Evolutionary conservation across 2,113 vertebrate species (phyloP).

Genomic region (Rhinolophus ferrumequinum): DNA sequence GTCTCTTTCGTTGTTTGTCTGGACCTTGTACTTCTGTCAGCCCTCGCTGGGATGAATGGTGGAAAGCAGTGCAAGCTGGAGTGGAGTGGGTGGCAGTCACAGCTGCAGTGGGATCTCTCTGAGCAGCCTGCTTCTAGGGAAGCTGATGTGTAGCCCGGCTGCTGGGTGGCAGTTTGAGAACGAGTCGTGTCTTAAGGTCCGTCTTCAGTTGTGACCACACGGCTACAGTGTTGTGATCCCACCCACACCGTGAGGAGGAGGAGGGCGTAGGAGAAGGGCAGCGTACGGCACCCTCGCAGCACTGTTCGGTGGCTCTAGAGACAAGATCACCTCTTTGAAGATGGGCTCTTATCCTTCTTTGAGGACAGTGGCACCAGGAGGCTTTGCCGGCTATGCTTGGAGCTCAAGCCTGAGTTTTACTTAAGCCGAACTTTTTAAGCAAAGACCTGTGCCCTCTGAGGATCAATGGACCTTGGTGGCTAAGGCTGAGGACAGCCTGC

Average conservation of each 20-base stretch:
- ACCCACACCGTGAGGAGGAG: background rate
- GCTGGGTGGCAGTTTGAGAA: background rate
- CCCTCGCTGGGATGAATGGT: background rate
- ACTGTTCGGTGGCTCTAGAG: background rate
- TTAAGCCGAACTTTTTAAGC: background rate
- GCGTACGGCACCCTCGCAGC: background rate
- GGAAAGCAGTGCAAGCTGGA: background rate
- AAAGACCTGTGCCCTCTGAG: background rate
- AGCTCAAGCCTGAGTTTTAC: background rate
- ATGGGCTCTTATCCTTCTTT: background rate
- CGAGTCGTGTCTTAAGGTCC: background rate
- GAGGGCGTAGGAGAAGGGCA: background rate
- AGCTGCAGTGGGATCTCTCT: background rate
- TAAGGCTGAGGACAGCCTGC: background rate
- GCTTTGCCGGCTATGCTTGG: background rate
- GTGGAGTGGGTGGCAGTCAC: background rate
- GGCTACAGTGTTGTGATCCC: no score
- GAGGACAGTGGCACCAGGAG: background rate
- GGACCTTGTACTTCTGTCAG: slow-evolving; percentile 50
- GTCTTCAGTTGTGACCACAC: background rate
- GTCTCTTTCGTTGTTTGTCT: slow-evolving; percentile 83
- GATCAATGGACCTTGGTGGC: background rate
- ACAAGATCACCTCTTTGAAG: background rate
- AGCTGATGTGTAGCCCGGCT: background rate
- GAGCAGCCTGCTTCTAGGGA: background rate